phyloP scores from a whole-genome alignment of 2,797 vertebrate genomes.

The Onychomys arenicola region DNA sequence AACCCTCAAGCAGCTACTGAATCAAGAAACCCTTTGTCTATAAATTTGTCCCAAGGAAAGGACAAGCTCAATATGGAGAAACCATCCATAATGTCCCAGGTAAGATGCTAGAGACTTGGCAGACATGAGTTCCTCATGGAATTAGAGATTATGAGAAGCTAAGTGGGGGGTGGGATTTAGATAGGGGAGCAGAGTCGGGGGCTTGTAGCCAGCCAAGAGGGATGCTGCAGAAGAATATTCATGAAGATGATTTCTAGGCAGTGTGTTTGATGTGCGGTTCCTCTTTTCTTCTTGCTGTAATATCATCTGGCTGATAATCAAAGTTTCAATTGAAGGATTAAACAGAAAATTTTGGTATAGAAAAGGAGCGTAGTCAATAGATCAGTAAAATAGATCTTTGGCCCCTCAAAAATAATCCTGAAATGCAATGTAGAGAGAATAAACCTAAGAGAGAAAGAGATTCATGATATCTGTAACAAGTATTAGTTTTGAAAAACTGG shows the following conservation, averaged over 20 bases:
- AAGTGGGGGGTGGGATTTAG: background rate
- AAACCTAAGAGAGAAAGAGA: background rate
- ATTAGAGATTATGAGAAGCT: background rate
- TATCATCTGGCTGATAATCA: slow-evolving; percentile 45
- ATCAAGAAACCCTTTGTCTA: background rate
- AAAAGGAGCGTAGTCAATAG: background rate
- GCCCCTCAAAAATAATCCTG: background rate
- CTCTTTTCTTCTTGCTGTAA: background rate
- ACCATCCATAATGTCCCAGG: background rate
- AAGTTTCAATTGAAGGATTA: background rate
- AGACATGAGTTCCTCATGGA: background rate
- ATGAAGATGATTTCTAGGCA: background rate
- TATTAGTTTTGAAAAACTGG: background rate
- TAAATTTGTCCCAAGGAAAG: slow-evolving; percentile 8
- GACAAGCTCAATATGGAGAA: background rate
- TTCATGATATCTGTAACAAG: background rate
- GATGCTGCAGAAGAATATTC: background rate
- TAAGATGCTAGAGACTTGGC: background rate
- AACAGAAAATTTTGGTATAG: slow-evolving; percentile 21
- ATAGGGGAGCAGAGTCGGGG: background rate
- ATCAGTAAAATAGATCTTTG: background rate
- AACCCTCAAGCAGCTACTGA: background rate
- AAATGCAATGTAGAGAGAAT: background rate
- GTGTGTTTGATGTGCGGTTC: background rate
- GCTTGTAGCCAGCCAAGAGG: background rate